Conservation (phyloP, 1,140 invertebrate species). For the Zaprionus taronus region DNA sequence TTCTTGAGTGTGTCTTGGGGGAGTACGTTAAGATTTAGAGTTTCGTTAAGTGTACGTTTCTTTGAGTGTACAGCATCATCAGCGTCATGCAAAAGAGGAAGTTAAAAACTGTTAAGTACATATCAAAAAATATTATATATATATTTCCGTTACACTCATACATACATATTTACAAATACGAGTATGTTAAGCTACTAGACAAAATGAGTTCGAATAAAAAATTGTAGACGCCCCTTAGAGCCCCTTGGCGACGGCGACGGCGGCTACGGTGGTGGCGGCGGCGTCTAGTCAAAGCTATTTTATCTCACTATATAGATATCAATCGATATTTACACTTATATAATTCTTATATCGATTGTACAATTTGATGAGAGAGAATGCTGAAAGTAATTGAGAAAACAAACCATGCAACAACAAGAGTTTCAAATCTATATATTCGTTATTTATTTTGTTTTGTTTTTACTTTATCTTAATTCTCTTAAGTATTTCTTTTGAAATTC, state of each 20-base stretch:
- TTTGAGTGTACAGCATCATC: not conserved
- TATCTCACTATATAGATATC: not conserved
- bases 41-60: conserved; percentile 2
- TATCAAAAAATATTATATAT: conserved; percentile 69
- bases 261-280: not conserved
- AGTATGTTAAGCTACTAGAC: conserved; percentile 22
- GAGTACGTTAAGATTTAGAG: not conserved
- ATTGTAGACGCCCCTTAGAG: too few relatives aligned
- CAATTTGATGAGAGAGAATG: conserved; percentile 13
- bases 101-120: conserved; percentile 74
- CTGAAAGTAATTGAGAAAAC: conserved; percentile 38
- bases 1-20: not conserved
- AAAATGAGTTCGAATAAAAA: conserved; percentile 10
- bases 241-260: not conserved
- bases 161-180: conserved; percentile 42
- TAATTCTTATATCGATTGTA: conserved; percentile 26
- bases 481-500: conserved; percentile 20
- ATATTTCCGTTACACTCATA: conserved; percentile 18
- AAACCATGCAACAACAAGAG: conserved; percentile 53
- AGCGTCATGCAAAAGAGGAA: conserved; percentile 70
- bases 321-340: conserved; percentile 6
- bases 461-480: conserved; percentile 1
- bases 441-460: conserved; percentile 20
- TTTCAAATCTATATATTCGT: conserved; percentile 42
- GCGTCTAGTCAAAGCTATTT: conserved; percentile 35